Conservation (phyloP, 2,797 vertebrate species). For the Threskiornis aethiopicus region DNA sequence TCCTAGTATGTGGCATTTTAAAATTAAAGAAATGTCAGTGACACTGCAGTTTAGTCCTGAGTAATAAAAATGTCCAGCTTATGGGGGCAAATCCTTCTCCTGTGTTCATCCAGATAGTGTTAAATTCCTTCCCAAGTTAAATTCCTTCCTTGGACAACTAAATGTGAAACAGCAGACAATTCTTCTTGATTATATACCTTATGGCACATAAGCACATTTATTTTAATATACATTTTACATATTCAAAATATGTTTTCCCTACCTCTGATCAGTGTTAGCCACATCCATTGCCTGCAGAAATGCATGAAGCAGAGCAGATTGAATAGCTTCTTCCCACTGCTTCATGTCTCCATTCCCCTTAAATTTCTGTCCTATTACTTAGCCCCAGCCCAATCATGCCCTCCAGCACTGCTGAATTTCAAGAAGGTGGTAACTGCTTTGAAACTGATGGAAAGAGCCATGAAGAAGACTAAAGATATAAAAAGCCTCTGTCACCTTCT, state of each 20-base stretch:
- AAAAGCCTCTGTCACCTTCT: neutral
- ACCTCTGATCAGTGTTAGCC: neutral
- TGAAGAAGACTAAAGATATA: neutral
- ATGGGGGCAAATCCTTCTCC: neutral
- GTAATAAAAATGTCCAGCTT: neutral
- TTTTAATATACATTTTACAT: neutral
- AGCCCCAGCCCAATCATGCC: neutral
- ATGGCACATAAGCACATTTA: neutral
- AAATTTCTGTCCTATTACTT: neutral
- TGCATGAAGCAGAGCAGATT: neutral
- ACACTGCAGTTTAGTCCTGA: neutral
- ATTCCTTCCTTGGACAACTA: neutral
- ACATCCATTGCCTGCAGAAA: neutral
- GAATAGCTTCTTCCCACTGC: neutral
- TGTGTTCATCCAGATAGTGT: neutral
- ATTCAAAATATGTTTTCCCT: neutral
- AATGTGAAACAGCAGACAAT: neutral
- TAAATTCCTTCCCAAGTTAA: neutral
- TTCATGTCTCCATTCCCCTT: neutral
- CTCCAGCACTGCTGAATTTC: neutral
- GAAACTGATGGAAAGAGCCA: neutral
- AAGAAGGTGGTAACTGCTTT: neutral
- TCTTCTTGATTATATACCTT: neutral
- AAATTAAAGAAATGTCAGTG: neutral
- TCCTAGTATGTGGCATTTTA: neutral